phyloP scores from a whole-genome alignment of 2,888 invertebrate genomes.

The Hedychridium roseum region DNA sequence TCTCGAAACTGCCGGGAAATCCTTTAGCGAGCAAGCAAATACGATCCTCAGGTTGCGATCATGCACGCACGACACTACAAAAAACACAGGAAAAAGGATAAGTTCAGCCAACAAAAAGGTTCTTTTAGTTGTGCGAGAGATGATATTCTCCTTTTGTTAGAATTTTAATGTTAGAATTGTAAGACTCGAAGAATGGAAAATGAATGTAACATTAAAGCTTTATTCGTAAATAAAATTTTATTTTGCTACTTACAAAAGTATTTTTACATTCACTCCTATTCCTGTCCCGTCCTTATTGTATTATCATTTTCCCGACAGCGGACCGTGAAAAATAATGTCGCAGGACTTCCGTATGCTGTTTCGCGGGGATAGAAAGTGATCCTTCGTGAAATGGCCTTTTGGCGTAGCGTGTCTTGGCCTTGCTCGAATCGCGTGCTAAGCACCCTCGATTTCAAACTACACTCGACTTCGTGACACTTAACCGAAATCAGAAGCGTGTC shows the following conservation, averaged over 20 bases:
- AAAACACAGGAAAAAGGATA: no score
- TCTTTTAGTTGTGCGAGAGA: no score
- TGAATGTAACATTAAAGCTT: no score
- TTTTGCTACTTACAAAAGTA: background rate
- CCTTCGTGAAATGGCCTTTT: constrained; percentile 48
- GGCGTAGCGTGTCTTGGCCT: constrained; percentile 32
- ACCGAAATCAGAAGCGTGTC: constrained; percentile 1
- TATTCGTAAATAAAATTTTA: no score
- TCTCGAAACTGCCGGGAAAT: constrained; percentile 25
- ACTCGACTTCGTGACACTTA: constrained; percentile 24
- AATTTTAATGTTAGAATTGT: no score
- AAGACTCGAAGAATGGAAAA: no score
- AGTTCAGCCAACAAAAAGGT: no score
- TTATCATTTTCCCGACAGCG: constrained; percentile 10
- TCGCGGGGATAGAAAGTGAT: constrained; percentile 44
- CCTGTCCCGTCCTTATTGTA: background rate
- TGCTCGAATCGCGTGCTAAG: constrained; percentile 45
- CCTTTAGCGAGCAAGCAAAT: constrained; percentile 13
- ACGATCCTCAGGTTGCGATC: constrained; percentile 17
- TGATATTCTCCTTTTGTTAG: no score
- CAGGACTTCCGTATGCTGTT: constrained; percentile 31
- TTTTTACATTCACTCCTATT: background rate
- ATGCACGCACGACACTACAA: no score
- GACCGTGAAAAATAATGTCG: constrained; percentile 21
- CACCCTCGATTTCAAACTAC: constrained; percentile 43